Percentiles rank a stretch among this genome's conserved stretches.
Conservation (phyloP, 2,888 invertebrate genomes). For the Polydrusus tereticollis region DNA sequence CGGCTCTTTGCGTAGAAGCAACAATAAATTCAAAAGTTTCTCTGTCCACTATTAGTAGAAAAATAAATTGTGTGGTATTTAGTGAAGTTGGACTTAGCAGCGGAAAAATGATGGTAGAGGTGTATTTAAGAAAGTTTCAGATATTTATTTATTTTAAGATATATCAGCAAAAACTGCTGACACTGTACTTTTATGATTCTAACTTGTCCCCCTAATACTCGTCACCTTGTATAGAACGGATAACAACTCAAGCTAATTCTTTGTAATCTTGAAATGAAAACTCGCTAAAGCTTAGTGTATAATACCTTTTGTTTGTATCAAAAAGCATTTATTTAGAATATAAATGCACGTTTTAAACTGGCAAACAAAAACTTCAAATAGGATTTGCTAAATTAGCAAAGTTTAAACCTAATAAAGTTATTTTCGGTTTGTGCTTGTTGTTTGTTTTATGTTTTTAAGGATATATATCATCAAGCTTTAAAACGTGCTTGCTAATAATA, state of each 20-base stretch:
- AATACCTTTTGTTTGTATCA: background rate
- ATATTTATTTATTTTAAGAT: too few species aligned
- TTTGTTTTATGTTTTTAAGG: background rate
- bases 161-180: too few species aligned
- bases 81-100: too few species aligned
- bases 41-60: background rate
- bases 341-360: conserved; percentile 31
- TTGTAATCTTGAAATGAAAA: background rate
- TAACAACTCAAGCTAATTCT: background rate
- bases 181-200: too few species aligned
- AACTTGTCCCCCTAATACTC: too few species aligned
- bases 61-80: too few species aligned
- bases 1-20: conserved; percentile 13
- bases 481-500: too few species aligned
- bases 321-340: conserved; percentile 33
- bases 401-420: conserved; percentile 40
- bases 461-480: background rate
- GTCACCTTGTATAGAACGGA: too few species aligned
- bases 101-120: too few species aligned
- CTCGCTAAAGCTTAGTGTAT: background rate
- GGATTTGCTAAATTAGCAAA: conserved; percentile 46
- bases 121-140: too few species aligned
- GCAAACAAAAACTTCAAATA: conserved; percentile 46
- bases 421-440: conserved; percentile 16
- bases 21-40: conserved; percentile 18